Conservation (phyloP, 2,797 vertebrate genomes). For the Channallabes apus region DNA sequence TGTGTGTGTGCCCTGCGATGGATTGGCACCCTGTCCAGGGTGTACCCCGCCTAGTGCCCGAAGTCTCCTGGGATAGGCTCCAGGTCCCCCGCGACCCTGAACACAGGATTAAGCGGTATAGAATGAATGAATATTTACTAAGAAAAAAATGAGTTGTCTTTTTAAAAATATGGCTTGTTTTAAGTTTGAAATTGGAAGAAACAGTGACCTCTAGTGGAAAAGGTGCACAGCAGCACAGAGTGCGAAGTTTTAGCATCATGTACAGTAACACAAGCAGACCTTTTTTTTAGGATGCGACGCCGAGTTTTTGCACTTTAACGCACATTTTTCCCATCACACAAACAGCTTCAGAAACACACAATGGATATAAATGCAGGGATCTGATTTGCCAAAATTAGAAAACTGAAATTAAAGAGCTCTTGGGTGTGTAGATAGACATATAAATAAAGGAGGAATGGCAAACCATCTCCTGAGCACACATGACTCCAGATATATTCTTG, state of each 20-base stretch:
- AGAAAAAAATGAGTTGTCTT: neutral
- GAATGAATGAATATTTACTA: too few relatives aligned
- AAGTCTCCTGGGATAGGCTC: too few relatives aligned
- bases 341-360: conserved; percentile 41
- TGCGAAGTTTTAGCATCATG: neutral
- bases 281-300: neutral
- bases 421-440: neutral
- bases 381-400: conserved; percentile 1
- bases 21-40: too few relatives aligned
- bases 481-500: conserved; percentile 38
- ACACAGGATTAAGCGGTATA: too few relatives aligned
- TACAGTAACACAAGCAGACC: neutral
- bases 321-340: neutral
- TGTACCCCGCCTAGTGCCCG: too few relatives aligned
- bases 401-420: neutral
- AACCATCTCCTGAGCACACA: conserved; percentile 35
- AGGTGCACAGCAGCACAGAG: neutral
- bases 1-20: too few relatives aligned
- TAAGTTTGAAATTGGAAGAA: neutral
- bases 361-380: conserved; percentile 19
- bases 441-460: conserved; percentile 10
- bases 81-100: too few relatives aligned
- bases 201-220: neutral
- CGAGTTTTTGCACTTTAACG: neutral
- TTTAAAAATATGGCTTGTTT: neutral